Evolutionary conservation across 1,140 invertebrate genomes (phyloP).

Genomic region (Phymastichus coffea): DNA sequence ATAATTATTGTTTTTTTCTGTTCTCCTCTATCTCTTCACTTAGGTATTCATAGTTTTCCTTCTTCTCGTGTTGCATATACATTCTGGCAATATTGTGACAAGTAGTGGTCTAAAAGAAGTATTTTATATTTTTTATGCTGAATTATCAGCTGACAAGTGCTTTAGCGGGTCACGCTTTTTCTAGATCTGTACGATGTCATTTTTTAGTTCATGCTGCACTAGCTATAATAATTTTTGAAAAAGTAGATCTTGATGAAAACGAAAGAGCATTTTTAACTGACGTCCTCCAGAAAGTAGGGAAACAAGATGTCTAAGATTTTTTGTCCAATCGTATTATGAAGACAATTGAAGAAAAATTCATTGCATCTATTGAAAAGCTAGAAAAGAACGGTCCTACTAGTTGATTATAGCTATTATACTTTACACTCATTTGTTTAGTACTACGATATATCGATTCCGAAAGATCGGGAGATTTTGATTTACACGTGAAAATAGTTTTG

Average conservation of each 20-base stretch:
- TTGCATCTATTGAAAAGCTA: not conserved
- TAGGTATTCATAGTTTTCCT: too few relatives aligned
- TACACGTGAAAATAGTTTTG: slow-evolving; percentile 16
- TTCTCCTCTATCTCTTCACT: too few relatives aligned
- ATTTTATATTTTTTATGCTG: slow-evolving; percentile 37
- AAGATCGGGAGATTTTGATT: slow-evolving; percentile 26
- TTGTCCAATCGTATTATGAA: not conserved
- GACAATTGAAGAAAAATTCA: not conserved
- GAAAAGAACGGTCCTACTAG: not conserved
- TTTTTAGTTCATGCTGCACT: slow-evolving; percentile 16
- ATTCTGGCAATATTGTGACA: too few relatives aligned
- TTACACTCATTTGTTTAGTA: slow-evolving; percentile 28
- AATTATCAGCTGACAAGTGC: slow-evolving; percentile 43
- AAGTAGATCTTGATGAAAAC: not conserved
- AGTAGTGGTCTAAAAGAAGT: too few relatives aligned
- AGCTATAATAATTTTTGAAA: not conserved
- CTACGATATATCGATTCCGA: slow-evolving; percentile 29
- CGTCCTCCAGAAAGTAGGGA: not conserved
- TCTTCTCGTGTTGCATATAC: too few relatives aligned
- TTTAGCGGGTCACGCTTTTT: slow-evolving; percentile 47
- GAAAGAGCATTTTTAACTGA: not conserved
- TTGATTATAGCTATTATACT: slow-evolving; percentile 19
- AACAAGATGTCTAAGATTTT: not conserved
- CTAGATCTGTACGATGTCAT: slow-evolving; percentile 50
- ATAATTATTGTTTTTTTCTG: too few relatives aligned